These are phyloP conservation scores for Lophotriccus pileatus DNA, from an alignment of 2,797 vertebrate genomes.

Conservation along the genomic window DNA sequence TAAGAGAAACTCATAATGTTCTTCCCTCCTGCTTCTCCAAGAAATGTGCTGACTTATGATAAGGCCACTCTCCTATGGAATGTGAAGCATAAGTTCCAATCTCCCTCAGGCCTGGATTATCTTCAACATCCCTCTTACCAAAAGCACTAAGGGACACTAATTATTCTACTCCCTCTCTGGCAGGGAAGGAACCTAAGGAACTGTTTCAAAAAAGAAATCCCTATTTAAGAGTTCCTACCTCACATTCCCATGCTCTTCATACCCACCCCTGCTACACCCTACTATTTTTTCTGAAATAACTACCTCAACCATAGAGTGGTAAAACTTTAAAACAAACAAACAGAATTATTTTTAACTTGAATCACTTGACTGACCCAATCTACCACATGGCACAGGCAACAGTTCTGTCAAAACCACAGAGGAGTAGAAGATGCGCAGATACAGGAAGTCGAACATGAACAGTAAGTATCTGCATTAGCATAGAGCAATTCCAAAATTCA, in stretches of 20 bases:
- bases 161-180: neutral
- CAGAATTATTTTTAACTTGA: neutral
- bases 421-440: neutral
- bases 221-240: neutral
- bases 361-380: neutral
- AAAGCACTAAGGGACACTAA: neutral
- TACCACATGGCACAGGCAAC: neutral
- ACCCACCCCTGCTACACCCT: neutral
- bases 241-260: neutral
- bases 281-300: neutral
- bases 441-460: neutral
- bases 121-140: rapidly evolving
- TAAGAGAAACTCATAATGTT: neutral
- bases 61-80: neutral
- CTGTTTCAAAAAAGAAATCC: neutral
- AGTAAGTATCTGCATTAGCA: neutral
- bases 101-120: neutral
- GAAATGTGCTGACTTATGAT: neutral
- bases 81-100: rapidly evolving
- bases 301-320: neutral
- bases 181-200: neutral
- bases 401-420: neutral
- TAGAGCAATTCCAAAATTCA: neutral
- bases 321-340: neutral
- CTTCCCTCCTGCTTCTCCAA: neutral